Evolutionary conservation across 1,140 invertebrate genomes (phyloP), one percentile per base, ranked within the genome.

Genomic region (Elymnias hypermnestra): DNA sequence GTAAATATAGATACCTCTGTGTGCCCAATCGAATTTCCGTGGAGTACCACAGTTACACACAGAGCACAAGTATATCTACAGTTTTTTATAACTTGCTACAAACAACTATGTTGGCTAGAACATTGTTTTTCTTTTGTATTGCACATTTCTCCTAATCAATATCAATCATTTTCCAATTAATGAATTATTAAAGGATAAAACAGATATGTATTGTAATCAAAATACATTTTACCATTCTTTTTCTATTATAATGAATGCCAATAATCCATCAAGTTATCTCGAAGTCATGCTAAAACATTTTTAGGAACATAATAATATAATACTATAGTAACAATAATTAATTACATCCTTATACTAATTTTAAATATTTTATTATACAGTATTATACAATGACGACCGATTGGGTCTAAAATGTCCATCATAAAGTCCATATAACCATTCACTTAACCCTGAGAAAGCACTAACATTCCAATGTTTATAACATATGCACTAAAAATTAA

Each of bases 301-400:
- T 79, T 85, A 85, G 82, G 82, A 85, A 85, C 82, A 81, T 81
- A 81, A 66, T 55, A 70, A 48, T 41, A 57, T 63, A 51, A 57
- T 35, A 21, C 48, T 61, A 70, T 42, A 42, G 42, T 67, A 73
- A 81, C 66, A 72, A 73, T 79, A 71, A 74, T 78, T 83, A 82
- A 74, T 81, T 83, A 83, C 73, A 82, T 50, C 63, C 62, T 77
- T 72, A 73, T 63, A 69, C 62, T 71, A 70, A 46, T 67, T 50
- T 78, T 76, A 77, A 77, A 82, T 76, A 78, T 66, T 60, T 56
- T 75, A 77, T 69, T 52, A 61, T 83, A 84, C 78, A 84, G 61
- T 82, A 82, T 82, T 55, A 53, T 83, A 84, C 81, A 83, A 63
- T 40, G 10, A 42, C 19, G 21, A 33, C 22, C 18, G 29, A 37